phyloP scores from a whole-genome alignment of 1,140 invertebrate genomes.

The Eriosoma lanigerum region DNA sequence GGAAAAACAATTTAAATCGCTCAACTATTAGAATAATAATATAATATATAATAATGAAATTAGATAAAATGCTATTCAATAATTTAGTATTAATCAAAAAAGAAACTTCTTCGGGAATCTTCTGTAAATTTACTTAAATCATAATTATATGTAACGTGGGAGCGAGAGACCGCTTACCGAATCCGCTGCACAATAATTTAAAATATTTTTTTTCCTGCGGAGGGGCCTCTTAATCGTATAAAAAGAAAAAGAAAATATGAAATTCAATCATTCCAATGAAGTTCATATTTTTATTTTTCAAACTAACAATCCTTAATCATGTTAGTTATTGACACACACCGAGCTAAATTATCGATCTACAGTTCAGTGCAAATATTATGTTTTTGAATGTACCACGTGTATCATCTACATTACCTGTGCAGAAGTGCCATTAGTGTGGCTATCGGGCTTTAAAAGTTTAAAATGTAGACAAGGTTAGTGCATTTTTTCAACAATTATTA shows the following conservation, averaged over 20 bases:
- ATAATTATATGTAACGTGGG: background rate
- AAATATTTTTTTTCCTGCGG: background rate
- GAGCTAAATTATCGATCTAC: constrained; percentile 37
- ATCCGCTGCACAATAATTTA: constrained; percentile 31
- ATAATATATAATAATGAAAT: too few species aligned
- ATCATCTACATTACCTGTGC: constrained; percentile 73
- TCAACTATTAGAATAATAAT: too few species aligned
- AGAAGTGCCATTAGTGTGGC: constrained; percentile 82
- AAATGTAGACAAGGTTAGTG: constrained; percentile 56
- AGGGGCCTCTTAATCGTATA: background rate
- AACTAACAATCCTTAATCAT: background rate
- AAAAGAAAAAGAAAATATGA: constrained; percentile 22
- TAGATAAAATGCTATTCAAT: too few species aligned
- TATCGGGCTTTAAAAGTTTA: constrained; percentile 72
- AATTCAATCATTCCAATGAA: background rate
- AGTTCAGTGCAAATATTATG: constrained; percentile 32
- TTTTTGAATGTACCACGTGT: constrained; percentile 31
- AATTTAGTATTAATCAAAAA: too few species aligned
- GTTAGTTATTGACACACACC: constrained; percentile 1
- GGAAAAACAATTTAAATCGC: too few species aligned
- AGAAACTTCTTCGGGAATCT: background rate
- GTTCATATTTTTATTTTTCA: constrained; percentile 9
- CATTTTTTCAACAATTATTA: constrained; percentile 52
- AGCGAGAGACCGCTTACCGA: background rate
- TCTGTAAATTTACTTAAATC: too few species aligned